Evolutionary conservation across 23 tunicate species (phyloP).

Genomic region (Halocynthia aurantium): DNA sequence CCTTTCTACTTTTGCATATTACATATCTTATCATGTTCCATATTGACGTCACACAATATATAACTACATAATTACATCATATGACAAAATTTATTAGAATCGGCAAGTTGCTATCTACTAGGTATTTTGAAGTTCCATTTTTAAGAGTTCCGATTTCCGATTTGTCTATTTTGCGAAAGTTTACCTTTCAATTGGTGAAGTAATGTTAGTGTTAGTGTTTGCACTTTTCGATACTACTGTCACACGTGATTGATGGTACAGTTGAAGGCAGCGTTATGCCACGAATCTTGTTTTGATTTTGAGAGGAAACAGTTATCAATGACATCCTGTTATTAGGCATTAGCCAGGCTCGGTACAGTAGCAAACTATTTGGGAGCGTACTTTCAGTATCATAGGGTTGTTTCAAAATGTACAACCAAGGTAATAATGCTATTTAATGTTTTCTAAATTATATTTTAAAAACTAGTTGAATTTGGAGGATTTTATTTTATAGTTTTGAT

Average conservation of each 20-base stretch:
- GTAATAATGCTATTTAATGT: not conserved
- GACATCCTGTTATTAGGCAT: conserved; percentile 15
- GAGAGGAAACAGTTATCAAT: conserved; percentile 17
- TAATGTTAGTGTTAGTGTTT: not conserved
- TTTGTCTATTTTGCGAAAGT: not conserved
- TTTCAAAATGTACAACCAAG: conserved; percentile 6
- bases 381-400: not conserved
- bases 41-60: too few relatives aligned
- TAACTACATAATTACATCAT: too few relatives aligned
- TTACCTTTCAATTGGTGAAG: not conserved
- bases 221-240: not conserved
- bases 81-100: too few relatives aligned
- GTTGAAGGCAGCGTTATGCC: not conserved
- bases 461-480: too few relatives aligned
- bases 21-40: too few relatives aligned
- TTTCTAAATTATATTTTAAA: too few relatives aligned
- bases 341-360: conserved; percentile 1
- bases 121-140: not conserved
- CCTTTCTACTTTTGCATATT: too few relatives aligned
- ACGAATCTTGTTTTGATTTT: conserved; percentile 23
- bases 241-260: not conserved
- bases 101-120: too few relatives aligned
- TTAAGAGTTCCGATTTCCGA: not conserved
- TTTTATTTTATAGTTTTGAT: too few relatives aligned
- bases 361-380: not conserved